Evolutionary conservation across 2,888 invertebrate species (phyloP).

Genomic region (Pachycephus smyrnensis): DNA sequence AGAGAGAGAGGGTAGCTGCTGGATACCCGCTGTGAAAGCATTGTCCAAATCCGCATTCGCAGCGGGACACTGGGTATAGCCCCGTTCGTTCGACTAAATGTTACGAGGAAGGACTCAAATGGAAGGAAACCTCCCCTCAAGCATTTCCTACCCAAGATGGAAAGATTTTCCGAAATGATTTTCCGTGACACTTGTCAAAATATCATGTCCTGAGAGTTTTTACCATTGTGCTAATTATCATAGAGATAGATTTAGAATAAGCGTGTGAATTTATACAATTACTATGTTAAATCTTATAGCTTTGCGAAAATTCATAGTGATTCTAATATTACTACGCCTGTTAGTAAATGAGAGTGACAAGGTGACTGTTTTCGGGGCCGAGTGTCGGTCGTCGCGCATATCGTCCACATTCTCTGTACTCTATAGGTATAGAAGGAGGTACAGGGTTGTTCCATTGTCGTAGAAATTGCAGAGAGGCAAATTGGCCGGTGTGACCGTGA

Average conservation of each 20-base stretch:
- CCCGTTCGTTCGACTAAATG: conserved; percentile 23
- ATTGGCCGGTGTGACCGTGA: conserved; percentile 65
- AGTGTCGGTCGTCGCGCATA: background rate
- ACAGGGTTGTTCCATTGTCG: conserved; percentile 43
- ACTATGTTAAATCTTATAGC: background rate
- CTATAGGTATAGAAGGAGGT: background rate
- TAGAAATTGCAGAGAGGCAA: conserved; percentile 63
- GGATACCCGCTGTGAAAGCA: conserved; percentile 43
- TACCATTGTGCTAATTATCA: background rate
- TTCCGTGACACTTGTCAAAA: background rate
- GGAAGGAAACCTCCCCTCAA: background rate
- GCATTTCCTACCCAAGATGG: background rate
- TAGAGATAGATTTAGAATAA: background rate
- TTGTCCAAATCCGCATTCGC: conserved; percentile 48
- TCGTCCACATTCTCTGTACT: background rate
- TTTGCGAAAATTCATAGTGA: background rate
- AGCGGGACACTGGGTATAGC: conserved; percentile 26
- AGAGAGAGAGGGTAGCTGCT: background rate
- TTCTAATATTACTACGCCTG: background rate
- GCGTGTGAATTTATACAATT: background rate
- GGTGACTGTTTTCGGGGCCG: background rate
- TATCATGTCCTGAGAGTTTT: background rate
- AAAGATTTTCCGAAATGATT: background rate
- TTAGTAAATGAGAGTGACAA: background rate
- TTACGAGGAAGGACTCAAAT: conserved; percentile 1